These are phyloP conservation scores for Butorides virescens DNA, from an alignment of 2,113 vertebrate species.

Conservation along the genomic window DNA sequence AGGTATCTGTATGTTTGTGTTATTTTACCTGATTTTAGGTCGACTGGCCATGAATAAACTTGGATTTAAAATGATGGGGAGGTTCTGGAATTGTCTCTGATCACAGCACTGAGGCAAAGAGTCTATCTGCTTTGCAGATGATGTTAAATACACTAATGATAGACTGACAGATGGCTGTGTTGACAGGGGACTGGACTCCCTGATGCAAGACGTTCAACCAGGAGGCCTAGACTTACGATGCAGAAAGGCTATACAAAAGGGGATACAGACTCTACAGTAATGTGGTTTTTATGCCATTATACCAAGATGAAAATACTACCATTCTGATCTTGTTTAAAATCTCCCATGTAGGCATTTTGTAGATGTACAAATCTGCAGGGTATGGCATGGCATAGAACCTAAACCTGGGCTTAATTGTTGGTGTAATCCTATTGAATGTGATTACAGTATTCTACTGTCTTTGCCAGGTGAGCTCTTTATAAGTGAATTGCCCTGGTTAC, in stretches of 20 bases:
- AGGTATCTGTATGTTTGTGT: not conserved
- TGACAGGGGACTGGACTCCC: not conserved
- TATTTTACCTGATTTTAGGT: not conserved
- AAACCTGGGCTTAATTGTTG: not conserved
- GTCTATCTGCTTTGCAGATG: not conserved
- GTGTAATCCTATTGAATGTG: not conserved
- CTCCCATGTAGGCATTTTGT: not conserved
- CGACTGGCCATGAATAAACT: not conserved
- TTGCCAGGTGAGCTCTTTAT: not conserved
- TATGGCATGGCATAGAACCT: not conserved
- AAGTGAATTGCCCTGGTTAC: not conserved
- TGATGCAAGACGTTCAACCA: rapidly evolving
- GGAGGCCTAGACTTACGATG: not conserved
- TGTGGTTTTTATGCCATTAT: not conserved
- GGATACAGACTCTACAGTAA: not conserved
- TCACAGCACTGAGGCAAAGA: not conserved
- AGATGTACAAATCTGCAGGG: not conserved
- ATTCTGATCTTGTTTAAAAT: not conserved
- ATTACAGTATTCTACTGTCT: not conserved
- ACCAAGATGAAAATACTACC: not conserved
- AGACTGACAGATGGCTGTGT: not conserved
- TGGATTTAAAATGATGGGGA: not conserved
- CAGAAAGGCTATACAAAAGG: not conserved
- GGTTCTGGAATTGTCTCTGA: not conserved
- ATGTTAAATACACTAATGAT: not conserved